Base-by-base conservation (phyloP, 2,797 vertebrate genomes). In the Chelmon rostratus region DNA sequence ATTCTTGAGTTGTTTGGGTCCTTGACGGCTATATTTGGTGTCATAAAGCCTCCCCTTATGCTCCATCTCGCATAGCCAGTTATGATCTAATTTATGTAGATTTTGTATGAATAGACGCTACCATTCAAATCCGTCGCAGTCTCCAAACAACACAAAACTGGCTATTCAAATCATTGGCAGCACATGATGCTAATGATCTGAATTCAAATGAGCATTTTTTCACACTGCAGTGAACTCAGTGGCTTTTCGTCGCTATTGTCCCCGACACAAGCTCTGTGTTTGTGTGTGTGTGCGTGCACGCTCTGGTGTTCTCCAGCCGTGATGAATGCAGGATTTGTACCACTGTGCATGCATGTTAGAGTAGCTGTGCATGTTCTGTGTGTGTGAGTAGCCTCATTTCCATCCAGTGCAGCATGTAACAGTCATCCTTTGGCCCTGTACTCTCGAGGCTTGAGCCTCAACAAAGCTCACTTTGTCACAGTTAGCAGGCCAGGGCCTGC, bases 391-490 rank as follows among this genome's bases (percentile, higher is more conserved):
- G 65, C 73, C 86, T 92, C 88, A 93, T 94, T 93, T 93, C 91
- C 92, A 88, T 93, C 90, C 74, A 59, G 87, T 68, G 53, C 86
- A 76, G 81, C 3, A 68, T 85, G 89, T 88, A 91, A 90, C 92
- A 82, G 86, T 86, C 78, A 44, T 87, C 84, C 84, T 84, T 78
- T 79, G 83, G 89, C 82, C 86, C 83, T 69, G 67, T 28, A 28
- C 86, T 91, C 80, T 87, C 73, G 47, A 68, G 83, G 67, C 89
- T 83, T 46, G 2, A 59, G 71, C 59, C 64, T 79, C 72, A 81
- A 94, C 92, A 95, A 94, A 93, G 92, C 88, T 70, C 85, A 92
- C 94, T 92, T 90, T 95, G 93, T 95, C 81, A 79, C 81, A 40
- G 91, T 79, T 44, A 74, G 78, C 73, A 76, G 85, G 88, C 83